Evolutionary conservation across 1,140 invertebrate species (phyloP), one percentile per base, ranked within the genome.

Genomic region (Zaprionus davidi): DNA sequence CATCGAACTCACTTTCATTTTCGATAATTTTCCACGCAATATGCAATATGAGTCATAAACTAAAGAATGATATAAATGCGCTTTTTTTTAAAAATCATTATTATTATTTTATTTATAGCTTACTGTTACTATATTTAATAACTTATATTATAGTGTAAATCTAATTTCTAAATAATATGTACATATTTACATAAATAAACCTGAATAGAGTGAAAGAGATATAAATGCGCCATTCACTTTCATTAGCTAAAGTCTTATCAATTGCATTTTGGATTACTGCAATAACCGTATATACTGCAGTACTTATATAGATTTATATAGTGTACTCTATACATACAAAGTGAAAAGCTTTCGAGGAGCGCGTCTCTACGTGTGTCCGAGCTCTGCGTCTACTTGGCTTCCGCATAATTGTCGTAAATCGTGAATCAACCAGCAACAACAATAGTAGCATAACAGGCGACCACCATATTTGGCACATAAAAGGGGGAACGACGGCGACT

Each of bases 331-430:
- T 15, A 38, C 13, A 15, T 15, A 15, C 28, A 59, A 49, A 69
- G 38, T 69, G 59, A 74, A 73, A 60, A 46, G 12, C 9, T 38
- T 12, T 36, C 15, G 64, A 69, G 65, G 31, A 53, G 12, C 6
- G 20, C 13, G 11, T 28, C 34, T 53, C 9, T 63, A 57, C 51
- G 67, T 70, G 58, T 41, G 36, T 28, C 56, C 56, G 59, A n/a
- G 31, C 46, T 17, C 20, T 31, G 56, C 36, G 73, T 76, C 73
- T 71, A 69, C 56, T 65, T 59, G 36, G 49, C 49, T 76, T 76
- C 74, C 74, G 74, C 56, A 49, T 76, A 51, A 76, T 76, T 76
- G 36, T 71, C 44, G 24, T 62, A 34, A 62, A 55, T 69, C 22
- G 24, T 62, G 41, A 62, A 55, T 62, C 22, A 49, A 74, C 28